phyloP scores from a whole-genome alignment of 1,140 invertebrate genomes.

The Penaeus chinensis region DNA sequence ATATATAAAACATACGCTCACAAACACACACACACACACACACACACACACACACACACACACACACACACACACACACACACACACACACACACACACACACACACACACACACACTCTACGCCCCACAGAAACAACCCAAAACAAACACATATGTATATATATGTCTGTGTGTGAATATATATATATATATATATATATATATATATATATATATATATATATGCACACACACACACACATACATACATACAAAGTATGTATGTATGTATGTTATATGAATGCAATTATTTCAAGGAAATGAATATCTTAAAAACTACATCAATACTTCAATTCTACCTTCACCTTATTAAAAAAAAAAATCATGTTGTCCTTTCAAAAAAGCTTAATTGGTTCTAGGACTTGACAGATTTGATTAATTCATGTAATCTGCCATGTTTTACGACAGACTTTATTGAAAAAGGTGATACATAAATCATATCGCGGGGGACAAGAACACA shows the following conservation, averaged over 20 bases:
- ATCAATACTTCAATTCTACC: not conserved
- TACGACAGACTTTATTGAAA: no score
- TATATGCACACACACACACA: not conserved
- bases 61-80: no score
- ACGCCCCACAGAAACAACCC: no score
- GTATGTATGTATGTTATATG: not conserved
- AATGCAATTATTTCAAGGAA: not conserved
- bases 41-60: not conserved
- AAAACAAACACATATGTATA: not conserved
- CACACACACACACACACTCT: not conserved
- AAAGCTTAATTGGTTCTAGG: no score
- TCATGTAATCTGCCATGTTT: no score
- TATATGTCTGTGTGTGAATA: constrained; percentile 2
- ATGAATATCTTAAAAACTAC: not conserved
- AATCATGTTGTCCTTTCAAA: no score
- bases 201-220: constrained; percentile 10
- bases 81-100: no score
- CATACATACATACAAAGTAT: not conserved
- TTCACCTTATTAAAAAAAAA: not conserved
- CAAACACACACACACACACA: not conserved
- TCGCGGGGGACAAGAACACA: no score
- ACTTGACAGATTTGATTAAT: no score
- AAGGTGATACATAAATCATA: no score
- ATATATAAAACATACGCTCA: not conserved
- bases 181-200: constrained; percentile 28